Evolutionary conservation across 2,888 invertebrate species (phyloP).

Genomic region (Eristalis arbustorum): DNA sequence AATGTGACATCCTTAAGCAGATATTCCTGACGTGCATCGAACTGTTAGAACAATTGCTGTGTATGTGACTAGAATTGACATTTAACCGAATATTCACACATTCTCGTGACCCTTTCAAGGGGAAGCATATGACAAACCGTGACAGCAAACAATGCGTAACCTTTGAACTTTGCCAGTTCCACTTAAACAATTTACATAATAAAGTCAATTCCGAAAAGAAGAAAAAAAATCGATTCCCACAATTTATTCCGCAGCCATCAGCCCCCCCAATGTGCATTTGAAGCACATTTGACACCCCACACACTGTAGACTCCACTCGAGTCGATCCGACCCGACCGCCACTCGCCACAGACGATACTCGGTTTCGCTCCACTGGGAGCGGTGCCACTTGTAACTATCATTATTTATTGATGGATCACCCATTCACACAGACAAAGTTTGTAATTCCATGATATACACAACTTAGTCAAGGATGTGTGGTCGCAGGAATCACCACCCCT

Average conservation of each 20-base stretch:
- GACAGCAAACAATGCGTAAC: neutral
- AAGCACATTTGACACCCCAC: constrained; percentile 2
- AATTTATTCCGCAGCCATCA: neutral
- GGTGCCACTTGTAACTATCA: constrained; percentile 41
- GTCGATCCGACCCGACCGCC: neutral
- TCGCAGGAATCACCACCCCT: neutral
- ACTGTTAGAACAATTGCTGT: neutral
- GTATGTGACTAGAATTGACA: neutral
- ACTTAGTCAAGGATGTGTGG: constrained; percentile 15
- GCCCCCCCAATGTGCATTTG: constrained; percentile 6
- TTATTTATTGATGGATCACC: constrained; percentile 54
- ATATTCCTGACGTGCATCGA: neutral
- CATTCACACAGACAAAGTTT: constrained; percentile 24
- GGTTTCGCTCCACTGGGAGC: constrained; percentile 3
- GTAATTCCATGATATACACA: constrained; percentile 36
- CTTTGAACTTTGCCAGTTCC: neutral
- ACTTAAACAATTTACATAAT: constrained; percentile 21
- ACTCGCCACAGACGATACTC: neutral
- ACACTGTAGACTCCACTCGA: too few species aligned
- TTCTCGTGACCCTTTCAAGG: neutral
- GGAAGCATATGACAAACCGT: neutral
- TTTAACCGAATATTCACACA: neutral
- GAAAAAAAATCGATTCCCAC: constrained; percentile 8
- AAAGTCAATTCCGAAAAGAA: neutral
- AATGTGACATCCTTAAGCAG: neutral